These are phyloP conservation scores for Trissolcus japonicus DNA, from an alignment of 2,888 invertebrate species.

Conservation along the genomic window DNA sequence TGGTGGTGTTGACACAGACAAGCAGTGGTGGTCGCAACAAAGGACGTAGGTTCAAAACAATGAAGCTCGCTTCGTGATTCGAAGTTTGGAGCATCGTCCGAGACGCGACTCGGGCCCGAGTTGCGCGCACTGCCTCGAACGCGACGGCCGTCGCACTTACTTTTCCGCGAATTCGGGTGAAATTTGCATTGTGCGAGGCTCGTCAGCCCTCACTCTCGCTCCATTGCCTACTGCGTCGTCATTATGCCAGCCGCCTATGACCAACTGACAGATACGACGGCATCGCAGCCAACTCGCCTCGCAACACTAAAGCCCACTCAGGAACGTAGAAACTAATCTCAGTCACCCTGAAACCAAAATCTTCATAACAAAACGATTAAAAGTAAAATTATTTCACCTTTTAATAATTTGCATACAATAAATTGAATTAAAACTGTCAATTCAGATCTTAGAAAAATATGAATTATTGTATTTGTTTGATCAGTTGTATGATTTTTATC, in stretches of 20 bases:
- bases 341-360: background rate
- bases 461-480: too few relatives aligned
- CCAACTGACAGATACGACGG: slow-evolving; percentile 58
- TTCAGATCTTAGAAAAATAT: too few relatives aligned
- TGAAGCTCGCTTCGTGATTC: slow-evolving; percentile 34
- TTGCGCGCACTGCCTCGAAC: slow-evolving; percentile 21
- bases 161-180: slow-evolving; percentile 64
- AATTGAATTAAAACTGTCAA: too few relatives aligned
- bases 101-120: slow-evolving; percentile 33
- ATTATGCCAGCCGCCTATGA: slow-evolving; percentile 62
- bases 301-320: slow-evolving; percentile 49
- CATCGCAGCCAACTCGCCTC: slow-evolving; percentile 52
- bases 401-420: too few relatives aligned
- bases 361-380: background rate
- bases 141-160: slow-evolving; percentile 61
- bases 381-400: too few relatives aligned
- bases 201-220: slow-evolving; percentile 62
- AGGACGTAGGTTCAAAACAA: slow-evolving; percentile 46
- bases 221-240: slow-evolving; percentile 72
- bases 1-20: slow-evolving; percentile 36
- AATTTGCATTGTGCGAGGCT: slow-evolving; percentile 69
- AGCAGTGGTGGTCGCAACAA: slow-evolving; percentile 45
- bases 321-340: slow-evolving; percentile 10
- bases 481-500: too few relatives aligned
- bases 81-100: slow-evolving; percentile 25